Evolutionary conservation across 2,113 vertebrate genomes (phyloP).

Genomic region (Tachuris rubrigastra): DNA sequence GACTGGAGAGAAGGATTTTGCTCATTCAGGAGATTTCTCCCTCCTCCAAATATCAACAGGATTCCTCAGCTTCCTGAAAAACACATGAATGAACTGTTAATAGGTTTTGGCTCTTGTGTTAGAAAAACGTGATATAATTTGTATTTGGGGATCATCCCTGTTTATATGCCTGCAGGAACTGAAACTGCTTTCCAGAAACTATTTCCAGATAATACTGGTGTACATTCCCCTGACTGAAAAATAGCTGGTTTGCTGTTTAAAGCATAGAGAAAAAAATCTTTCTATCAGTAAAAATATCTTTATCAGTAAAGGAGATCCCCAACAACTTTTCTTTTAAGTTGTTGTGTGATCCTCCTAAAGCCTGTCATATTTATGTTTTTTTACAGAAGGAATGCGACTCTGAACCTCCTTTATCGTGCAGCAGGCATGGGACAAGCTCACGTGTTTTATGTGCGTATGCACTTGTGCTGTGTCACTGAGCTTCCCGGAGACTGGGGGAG

Average conservation of each 20-base stretch:
- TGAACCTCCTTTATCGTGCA: neutral
- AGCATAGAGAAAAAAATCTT: neutral
- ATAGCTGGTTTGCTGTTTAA: neutral
- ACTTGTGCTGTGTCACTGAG: neutral
- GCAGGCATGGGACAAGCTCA: neutral
- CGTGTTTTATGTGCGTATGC: neutral
- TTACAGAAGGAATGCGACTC: neutral
- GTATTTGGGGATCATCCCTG: neutral
- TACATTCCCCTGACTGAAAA: neutral
- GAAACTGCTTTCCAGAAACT: neutral
- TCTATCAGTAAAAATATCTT: neutral
- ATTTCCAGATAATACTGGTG: neutral
- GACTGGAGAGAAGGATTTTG: neutral
- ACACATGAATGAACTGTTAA: neutral
- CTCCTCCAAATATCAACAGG: neutral
- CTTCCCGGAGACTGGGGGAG: neutral
- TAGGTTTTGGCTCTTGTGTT: neutral
- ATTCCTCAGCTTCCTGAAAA: constrained; percentile 22
- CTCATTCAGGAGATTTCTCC: constrained; percentile 5
- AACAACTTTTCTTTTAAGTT: neutral
- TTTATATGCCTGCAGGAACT: neutral
- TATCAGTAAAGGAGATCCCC: neutral
- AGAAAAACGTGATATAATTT: neutral
- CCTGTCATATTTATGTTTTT: neutral
- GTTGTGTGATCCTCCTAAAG: neutral